phyloP scores from a whole-genome alignment of 92 coral and sea anemone genomes.

The Zoanthus sociatus region DNA sequence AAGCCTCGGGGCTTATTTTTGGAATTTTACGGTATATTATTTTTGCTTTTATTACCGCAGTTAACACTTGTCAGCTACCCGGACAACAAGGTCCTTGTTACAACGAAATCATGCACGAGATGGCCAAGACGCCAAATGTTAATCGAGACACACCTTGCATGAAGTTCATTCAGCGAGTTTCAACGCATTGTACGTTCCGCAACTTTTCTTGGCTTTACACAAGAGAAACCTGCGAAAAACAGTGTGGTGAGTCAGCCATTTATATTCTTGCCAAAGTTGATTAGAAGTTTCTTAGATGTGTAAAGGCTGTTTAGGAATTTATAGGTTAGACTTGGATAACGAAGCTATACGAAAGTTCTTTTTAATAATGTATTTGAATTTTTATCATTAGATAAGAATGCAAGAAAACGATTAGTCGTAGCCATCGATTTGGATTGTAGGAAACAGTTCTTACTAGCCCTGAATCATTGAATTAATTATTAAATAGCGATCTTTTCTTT shows the following conservation, averaged over 20 bases:
- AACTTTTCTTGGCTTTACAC: conserved; percentile 73
- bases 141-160: conserved; percentile 80
- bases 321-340: too few relatives aligned
- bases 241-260: conserved; percentile 76
- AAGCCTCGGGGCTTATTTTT: too few relatives aligned
- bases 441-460: too few relatives aligned
- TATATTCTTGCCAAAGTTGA: background rate
- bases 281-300: background rate
- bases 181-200: conserved; percentile 75
- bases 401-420: too few relatives aligned
- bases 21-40: too few relatives aligned
- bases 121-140: conserved; percentile 63
- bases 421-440: too few relatives aligned
- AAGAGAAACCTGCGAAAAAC: conserved; percentile 79
- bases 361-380: background rate
- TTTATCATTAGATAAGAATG: too few relatives aligned
- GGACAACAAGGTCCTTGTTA: conserved; percentile 86
- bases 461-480: background rate
- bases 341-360: background rate
- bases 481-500: background rate
- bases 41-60: conserved; percentile 44
- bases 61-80: conserved; percentile 75
- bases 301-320: too few relatives aligned
- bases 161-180: conserved; percentile 76
- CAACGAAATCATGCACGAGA: conserved; percentile 71